phyloP scores from a whole-genome alignment of 1,140 invertebrate genomes.

The Drosophila sproati region DNA sequence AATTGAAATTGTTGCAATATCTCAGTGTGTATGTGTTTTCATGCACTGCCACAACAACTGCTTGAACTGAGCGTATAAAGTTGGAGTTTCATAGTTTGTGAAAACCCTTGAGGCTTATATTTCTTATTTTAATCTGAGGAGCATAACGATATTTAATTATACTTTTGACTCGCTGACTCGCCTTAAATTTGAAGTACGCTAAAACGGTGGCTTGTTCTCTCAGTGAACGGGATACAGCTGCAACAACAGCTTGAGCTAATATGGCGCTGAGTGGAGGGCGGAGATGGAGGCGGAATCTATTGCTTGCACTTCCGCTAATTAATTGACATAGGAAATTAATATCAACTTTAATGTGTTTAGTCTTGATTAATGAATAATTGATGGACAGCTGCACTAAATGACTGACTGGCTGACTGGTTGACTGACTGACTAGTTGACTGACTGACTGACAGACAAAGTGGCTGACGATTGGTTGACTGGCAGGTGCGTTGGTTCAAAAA shows the following conservation, averaged over 20 bases:
- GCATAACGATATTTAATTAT: not conserved
- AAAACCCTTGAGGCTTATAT: not conserved
- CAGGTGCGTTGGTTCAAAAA: constrained; percentile 37
- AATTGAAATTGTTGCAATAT: constrained; percentile 55
- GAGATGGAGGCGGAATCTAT: not conserved
- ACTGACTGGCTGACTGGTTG: constrained; percentile 7
- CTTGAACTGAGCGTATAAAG: not conserved
- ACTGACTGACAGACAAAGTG: constrained; percentile 6
- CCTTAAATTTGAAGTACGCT: not conserved
- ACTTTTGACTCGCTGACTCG: not conserved
- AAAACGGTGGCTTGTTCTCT: not conserved
- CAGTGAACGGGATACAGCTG: not conserved
- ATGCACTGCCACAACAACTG: not conserved
- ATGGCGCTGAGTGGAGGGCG: not conserved
- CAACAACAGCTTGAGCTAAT: not conserved
- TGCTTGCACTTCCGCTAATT: constrained; percentile 47
- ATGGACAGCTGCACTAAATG: constrained; percentile 32
- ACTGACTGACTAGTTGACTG: not conserved
- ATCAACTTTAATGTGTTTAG: constrained; percentile 53
- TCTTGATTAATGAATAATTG: constrained; percentile 53
- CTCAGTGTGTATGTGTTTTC: constrained; percentile 18
- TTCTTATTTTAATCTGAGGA: not conserved
- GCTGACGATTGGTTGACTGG: constrained; percentile 9
- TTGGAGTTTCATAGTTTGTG: too few relatives aligned
- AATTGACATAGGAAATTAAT: constrained; percentile 51